A percentile compares a stretch with the other conserved stretches of the same genome.
These are phyloP conservation scores for Gorsachius magnificus DNA, from an alignment of 2,797 vertebrate species.

Conservation along the genomic window DNA sequence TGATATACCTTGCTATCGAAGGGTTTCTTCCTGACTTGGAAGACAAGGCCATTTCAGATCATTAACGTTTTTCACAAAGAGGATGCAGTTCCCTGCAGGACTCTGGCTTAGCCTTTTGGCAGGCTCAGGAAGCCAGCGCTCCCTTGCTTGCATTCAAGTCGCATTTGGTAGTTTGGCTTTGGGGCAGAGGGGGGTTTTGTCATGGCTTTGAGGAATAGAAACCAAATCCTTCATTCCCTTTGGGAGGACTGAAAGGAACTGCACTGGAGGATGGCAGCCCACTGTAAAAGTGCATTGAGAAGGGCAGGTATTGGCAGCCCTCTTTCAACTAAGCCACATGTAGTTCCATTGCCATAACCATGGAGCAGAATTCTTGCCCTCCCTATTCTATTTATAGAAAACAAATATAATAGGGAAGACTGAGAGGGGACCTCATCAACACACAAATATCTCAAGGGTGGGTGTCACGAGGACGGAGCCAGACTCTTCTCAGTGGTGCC, in stretches of 20 bases:
- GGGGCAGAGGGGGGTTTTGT: constrained; percentile 14
- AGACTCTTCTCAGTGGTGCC: too few relatives aligned
- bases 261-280: background rate
- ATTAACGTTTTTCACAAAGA: background rate
- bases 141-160: background rate
- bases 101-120: background rate
- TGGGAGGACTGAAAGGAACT: background rate
- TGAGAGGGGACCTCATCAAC: too few relatives aligned
- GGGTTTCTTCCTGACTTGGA: background rate
- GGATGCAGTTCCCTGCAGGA: background rate
- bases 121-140: background rate
- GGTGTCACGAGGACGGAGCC: too few relatives aligned
- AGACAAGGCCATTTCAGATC: background rate
- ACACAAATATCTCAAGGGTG: too few relatives aligned
- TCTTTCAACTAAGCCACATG: background rate
- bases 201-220: background rate
- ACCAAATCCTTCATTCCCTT: background rate
- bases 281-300: background rate
- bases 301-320: background rate
- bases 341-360: background rate
- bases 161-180: constrained; percentile 13
- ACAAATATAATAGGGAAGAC: background rate
- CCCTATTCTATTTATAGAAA: background rate
- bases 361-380: background rate
- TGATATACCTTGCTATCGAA: background rate